A percentile compares a stretch with the other conserved stretches of the same genome.
Conservation (phyloP, 1,140 invertebrate species). For the Dinoponera quadriceps region DNA sequence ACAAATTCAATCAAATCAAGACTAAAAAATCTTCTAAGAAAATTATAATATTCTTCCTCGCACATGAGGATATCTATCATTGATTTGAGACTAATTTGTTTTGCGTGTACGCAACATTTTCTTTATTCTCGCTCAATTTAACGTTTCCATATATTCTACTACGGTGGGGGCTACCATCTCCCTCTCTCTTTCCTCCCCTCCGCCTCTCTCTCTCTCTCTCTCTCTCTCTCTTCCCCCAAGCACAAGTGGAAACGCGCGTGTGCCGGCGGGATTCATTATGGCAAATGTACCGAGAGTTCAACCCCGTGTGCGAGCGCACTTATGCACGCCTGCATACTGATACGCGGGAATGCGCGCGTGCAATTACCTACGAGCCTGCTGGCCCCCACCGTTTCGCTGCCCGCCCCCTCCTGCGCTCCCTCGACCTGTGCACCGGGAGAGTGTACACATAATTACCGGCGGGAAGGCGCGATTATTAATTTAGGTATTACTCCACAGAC, state of each 20-base stretch:
- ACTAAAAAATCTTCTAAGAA: too few relatives aligned
- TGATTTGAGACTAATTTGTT: too few relatives aligned
- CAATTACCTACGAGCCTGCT: conserved; percentile 61
- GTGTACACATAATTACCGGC: conserved; percentile 65
- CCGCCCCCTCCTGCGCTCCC: background rate
- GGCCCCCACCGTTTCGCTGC: conserved; percentile 12
- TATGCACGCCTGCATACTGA: conserved; percentile 56
- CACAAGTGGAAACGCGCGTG: conserved; percentile 37
- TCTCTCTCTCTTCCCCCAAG: background rate
- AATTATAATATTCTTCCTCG: too few relatives aligned
- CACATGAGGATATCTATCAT: too few relatives aligned
- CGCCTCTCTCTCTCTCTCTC: background rate
- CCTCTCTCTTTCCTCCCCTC: too few relatives aligned
- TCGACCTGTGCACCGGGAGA: conserved; percentile 29
- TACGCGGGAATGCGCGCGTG: conserved; percentile 55
- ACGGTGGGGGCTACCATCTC: background rate
- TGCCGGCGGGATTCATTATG: conserved; percentile 71
- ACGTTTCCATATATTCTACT: background rate
- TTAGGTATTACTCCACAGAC: conserved; percentile 68
- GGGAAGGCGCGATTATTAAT: conserved; percentile 69
- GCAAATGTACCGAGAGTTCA: conserved; percentile 60
- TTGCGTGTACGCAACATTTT: too few relatives aligned
- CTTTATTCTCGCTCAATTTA: conserved; percentile 26
- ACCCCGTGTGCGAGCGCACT: conserved; percentile 15
- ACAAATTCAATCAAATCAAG: too few relatives aligned